A percentile compares a stretch with the other conserved stretches of the same genome.
These are phyloP conservation scores for Drosophila longiperda DNA, from an alignment of 2,888 invertebrate genomes.

Conservation along the genomic window DNA sequence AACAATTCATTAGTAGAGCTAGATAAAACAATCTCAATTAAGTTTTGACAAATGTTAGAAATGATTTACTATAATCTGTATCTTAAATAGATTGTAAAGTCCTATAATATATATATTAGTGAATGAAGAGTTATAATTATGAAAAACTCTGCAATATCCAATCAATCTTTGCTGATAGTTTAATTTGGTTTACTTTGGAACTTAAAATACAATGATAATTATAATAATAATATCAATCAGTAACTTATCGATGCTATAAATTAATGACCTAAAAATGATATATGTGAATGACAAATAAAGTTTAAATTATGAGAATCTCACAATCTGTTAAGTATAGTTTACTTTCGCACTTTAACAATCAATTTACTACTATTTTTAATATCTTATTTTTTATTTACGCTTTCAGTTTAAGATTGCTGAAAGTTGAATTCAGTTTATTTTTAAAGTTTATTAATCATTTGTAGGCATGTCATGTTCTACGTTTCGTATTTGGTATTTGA, in stretches of 20 bases:
- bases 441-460: constrained; percentile 11
- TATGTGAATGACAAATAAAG: too few species aligned
- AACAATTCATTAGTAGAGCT: neutral
- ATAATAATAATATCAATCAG: too few species aligned
- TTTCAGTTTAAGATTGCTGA: neutral
- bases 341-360: neutral
- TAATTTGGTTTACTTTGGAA: neutral
- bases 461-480: constrained; percentile 14
- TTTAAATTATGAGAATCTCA: neutral
- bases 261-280: neutral
- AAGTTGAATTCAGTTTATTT: constrained; percentile 3
- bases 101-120: neutral
- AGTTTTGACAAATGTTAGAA: neutral
- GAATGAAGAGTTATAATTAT: neutral
- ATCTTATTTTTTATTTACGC: neutral
- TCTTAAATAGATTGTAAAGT: neutral
- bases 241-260: too few species aligned
- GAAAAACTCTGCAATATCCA: neutral
- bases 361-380: neutral
- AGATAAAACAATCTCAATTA: neutral
- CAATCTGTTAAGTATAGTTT: neutral
- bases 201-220: neutral
- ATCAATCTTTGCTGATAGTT: neutral
- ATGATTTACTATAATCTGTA: neutral
- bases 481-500: constrained; percentile 20